Percentiles rank a stretch among this genome's conserved stretches.
Evolutionary conservation across 2,888 invertebrate genomes (phyloP).

Genomic region (Polymixis flavicincta): DNA sequence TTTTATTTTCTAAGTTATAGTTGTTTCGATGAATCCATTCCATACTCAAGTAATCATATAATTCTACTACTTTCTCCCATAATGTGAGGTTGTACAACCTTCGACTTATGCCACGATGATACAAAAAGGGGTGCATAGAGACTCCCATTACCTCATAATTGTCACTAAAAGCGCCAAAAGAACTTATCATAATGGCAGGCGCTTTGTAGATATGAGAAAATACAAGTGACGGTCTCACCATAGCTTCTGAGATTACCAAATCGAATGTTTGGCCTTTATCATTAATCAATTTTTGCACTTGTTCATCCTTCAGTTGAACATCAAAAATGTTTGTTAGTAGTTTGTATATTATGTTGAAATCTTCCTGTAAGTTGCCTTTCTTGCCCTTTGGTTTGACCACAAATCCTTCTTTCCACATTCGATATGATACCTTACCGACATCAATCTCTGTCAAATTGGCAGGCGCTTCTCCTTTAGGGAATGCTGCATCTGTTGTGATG

Average conservation of each 20-base stretch:
- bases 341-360: constrained; percentile 21
- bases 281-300: constrained; percentile 32
- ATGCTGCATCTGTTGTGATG: constrained; percentile 79
- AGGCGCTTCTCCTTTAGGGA: constrained; percentile 64
- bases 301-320: constrained; percentile 21
- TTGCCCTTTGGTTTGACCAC: constrained; percentile 44
- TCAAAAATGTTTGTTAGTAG: constrained; percentile 4
- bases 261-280: constrained; percentile 57
- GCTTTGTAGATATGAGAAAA: constrained; percentile 73
- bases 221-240: constrained; percentile 62
- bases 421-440: constrained; percentile 72
- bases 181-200: constrained; percentile 77
- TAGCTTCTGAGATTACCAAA: constrained; percentile 74
- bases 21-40: constrained; percentile 12
- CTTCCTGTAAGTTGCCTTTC: constrained; percentile 13
- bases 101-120: constrained; percentile 51
- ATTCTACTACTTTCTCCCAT: constrained; percentile 55
- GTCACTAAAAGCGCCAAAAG: constrained; percentile 64
- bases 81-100: constrained; percentile 49
- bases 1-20: constrained; percentile 21
- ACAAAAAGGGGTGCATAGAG: constrained; percentile 70
- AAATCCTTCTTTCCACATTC: constrained; percentile 54
- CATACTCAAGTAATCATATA: constrained; percentile 31
- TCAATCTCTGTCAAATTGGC: constrained; percentile 81
- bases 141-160: constrained; percentile 68